phyloP scores from a whole-genome alignment of 2,888 invertebrate genomes.

The Caenorhabditis sp. region DNA sequence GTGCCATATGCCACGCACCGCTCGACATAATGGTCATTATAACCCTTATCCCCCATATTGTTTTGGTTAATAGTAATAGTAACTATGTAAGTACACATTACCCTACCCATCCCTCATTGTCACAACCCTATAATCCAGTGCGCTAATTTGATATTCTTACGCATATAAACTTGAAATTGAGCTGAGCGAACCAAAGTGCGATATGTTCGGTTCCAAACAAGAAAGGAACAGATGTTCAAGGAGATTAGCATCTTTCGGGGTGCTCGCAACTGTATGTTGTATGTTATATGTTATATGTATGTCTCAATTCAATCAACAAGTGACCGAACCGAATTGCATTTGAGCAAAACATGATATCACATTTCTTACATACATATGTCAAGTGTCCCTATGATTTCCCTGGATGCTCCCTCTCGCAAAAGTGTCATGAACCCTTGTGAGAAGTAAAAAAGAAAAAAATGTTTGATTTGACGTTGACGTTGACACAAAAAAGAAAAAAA shows the following conservation, averaged over 20 bases:
- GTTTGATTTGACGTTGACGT: background rate
- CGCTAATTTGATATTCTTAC: conserved; percentile 49
- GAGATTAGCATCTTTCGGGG: conserved; percentile 50
- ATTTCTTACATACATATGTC: conserved; percentile 53
- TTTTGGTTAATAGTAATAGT: conserved; percentile 22
- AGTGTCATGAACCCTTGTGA: too few species aligned
- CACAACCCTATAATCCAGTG: conserved; percentile 28
- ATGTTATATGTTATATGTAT: too few species aligned
- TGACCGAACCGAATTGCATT: too few species aligned
- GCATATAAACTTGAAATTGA: conserved; percentile 37
- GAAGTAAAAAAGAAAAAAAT: too few species aligned
- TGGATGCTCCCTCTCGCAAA: too few species aligned
- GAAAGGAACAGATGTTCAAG: conserved; percentile 31
- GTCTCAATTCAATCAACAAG: conserved; percentile 61
- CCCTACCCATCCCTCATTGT: conserved; percentile 43
- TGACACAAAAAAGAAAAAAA: conserved; percentile 35
- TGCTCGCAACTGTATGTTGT: background rate
- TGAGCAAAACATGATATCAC: conserved; percentile 54
- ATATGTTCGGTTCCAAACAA: background rate
- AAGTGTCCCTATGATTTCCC: too few species aligned
- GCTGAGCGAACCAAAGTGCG: conserved; percentile 12
- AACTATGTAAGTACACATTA: conserved; percentile 35
- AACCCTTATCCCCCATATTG: conserved; percentile 19
- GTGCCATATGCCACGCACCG: conserved; percentile 21
- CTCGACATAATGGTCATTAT: conserved; percentile 41